Conservation (phyloP, 2,797 vertebrate species). For the Sardinella longiceps region DNA sequence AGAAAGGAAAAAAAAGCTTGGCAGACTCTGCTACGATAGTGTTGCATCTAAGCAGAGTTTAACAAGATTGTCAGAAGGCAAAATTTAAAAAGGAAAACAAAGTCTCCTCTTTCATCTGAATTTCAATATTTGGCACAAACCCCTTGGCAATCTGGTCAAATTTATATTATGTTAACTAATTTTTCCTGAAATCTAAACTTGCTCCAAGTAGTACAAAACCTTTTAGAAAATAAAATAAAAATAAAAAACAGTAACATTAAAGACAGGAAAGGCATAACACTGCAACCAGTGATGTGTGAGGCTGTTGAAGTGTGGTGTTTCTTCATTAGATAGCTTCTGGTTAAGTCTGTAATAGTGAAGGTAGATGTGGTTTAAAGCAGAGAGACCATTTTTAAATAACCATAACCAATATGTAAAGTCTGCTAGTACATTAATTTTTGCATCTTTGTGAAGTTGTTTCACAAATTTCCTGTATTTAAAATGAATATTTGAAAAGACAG, state of each 20-base stretch:
- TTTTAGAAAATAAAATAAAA: slow-evolving; percentile 61
- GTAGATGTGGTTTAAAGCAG: slow-evolving; percentile 82
- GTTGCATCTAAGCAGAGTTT: slow-evolving; percentile 43
- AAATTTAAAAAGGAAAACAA: slow-evolving; percentile 51
- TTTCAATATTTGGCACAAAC: slow-evolving; percentile 68
- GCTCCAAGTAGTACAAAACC: slow-evolving; percentile 58
- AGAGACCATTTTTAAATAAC: slow-evolving; percentile 60
- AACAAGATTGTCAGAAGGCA: slow-evolving; percentile 80
- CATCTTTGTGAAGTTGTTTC: slow-evolving; percentile 39
- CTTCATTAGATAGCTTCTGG: slow-evolving; percentile 67
- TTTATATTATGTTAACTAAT: slow-evolving; percentile 64
- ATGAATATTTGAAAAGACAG: slow-evolving; percentile 31
- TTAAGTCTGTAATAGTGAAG: slow-evolving; percentile 71
- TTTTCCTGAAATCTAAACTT: slow-evolving; percentile 56
- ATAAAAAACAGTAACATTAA: slow-evolving; percentile 68
- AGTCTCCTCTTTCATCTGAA: slow-evolving; percentile 31
- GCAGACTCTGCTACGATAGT: slow-evolving; percentile 17
- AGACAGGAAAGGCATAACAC: slow-evolving; percentile 59
- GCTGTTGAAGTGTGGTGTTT: slow-evolving; percentile 72
- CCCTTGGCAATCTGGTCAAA: slow-evolving; percentile 57
- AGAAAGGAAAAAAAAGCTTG: slow-evolving; percentile 34
- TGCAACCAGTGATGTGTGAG: slow-evolving; percentile 59
- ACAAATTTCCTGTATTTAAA: slow-evolving; percentile 34
- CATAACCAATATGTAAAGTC: slow-evolving; percentile 49
- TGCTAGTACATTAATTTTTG: slow-evolving; percentile 50